A percentile compares a stretch with the other conserved stretches of the same genome.
These are phyloP conservation scores for Peromyscus eremicus DNA, from an alignment of 2,797 vertebrate species.

Conservation along the genomic window DNA sequence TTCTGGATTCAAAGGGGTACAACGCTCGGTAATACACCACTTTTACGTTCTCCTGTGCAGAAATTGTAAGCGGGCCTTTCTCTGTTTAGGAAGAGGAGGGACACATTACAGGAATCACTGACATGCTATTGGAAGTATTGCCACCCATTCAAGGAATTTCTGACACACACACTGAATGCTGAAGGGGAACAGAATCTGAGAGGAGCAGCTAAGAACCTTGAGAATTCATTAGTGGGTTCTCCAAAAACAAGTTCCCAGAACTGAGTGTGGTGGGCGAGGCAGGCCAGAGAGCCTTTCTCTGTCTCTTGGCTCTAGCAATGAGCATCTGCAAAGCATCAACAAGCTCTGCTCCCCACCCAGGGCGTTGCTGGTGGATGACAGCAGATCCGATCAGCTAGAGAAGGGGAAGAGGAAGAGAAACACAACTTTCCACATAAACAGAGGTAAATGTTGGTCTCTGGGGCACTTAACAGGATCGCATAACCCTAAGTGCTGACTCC, in stretches of 20 bases:
- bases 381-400: background rate
- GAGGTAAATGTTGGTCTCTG: background rate
- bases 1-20: constrained; percentile 98
- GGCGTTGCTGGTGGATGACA: background rate
- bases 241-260: background rate
- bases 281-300: background rate
- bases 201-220: background rate
- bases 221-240: background rate
- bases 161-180: background rate
- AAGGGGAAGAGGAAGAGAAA: background rate
- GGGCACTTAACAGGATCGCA: background rate
- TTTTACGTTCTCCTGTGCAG: constrained; percentile 94
- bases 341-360: background rate
- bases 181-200: background rate
- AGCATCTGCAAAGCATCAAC: constrained; percentile 26
- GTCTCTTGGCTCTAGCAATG: background rate
- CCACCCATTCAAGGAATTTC: background rate
- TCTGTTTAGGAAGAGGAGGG: constrained; percentile 84
- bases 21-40: constrained; percentile 98
- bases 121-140: background rate
- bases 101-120: constrained; percentile 28
- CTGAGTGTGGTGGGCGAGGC: background rate
- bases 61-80: constrained; percentile 91
- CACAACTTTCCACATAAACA: background rate
- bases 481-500: background rate